Conservation (phyloP, 2,797 vertebrate species). For the Gymnocypris eckloni region DNA sequence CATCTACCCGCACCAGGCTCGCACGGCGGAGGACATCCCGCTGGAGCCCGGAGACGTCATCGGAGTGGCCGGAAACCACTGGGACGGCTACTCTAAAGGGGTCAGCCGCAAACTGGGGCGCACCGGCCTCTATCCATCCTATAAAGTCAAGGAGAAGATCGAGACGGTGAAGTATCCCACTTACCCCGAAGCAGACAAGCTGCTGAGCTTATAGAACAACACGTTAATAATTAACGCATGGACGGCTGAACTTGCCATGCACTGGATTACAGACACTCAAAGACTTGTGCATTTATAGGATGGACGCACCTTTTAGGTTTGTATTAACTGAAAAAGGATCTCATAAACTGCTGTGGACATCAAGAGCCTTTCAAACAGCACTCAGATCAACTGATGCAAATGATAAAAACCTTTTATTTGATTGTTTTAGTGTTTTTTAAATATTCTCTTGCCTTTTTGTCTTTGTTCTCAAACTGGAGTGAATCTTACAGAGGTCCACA, state of each 20-base stretch:
- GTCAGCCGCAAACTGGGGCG: conserved; percentile 95
- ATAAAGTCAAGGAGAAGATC: conserved; percentile 97
- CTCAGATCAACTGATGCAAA: conserved; percentile 25
- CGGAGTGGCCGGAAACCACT: conserved; percentile 97
- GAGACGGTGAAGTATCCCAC: conserved; percentile 97
- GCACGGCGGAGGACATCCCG: conserved; percentile 90
- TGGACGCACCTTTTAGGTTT: conserved; percentile 26
- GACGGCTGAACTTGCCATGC: background rate
- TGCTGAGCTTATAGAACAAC: conserved; percentile 73
- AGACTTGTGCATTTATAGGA: background rate
- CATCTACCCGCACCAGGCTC: conserved; percentile 90
- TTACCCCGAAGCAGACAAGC: conserved; percentile 95
- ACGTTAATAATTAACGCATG: conserved; percentile 36
- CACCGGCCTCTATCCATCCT: conserved; percentile 96
- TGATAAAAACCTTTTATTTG: background rate
- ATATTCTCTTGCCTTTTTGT: background rate
- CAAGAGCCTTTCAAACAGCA: background rate
- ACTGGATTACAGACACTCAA: background rate
- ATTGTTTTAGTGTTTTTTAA: background rate
- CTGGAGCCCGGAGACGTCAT: conserved; percentile 96
- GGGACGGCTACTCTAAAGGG: conserved; percentile 98
- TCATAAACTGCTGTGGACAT: conserved; percentile 1
- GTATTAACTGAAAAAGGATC: conserved; percentile 29
- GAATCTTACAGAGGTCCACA: conserved; percentile 24
- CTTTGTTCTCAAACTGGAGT: background rate